Evolutionary conservation across 2,113 vertebrate genomes (phyloP).

Genomic region (Corvus hawaiiensis): DNA sequence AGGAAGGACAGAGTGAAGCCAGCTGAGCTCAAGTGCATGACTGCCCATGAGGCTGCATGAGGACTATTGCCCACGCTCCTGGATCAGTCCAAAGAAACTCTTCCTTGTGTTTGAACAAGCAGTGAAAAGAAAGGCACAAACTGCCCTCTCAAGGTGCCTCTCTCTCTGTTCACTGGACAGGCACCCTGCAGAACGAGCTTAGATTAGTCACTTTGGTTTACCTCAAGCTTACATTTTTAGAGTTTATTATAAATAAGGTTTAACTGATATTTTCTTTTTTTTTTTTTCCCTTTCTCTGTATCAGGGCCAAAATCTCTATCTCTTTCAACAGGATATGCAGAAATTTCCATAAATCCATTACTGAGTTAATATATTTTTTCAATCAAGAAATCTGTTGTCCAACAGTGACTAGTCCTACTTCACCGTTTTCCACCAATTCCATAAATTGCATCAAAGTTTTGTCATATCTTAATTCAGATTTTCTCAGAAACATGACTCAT

Average conservation of each 20-base stretch:
- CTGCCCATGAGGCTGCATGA: not conserved
- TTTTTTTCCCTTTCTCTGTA: not conserved
- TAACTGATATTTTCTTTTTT: not conserved
- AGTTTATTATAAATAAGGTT: not conserved
- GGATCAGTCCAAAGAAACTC: not conserved
- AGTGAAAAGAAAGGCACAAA: not conserved
- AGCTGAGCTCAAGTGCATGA: not conserved
- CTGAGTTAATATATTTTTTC: not conserved
- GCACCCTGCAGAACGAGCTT: not conserved
- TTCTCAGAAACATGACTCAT: conserved; percentile 43
- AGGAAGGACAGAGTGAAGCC: not conserved
- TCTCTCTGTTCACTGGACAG: not conserved
- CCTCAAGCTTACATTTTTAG: not conserved
- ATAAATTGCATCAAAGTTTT: conserved; percentile 21
- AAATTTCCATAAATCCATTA: not conserved
- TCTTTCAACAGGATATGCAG: not conserved
- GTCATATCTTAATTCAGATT: conserved; percentile 36
- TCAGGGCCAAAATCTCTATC: not conserved
- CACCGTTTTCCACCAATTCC: conserved; percentile 7
- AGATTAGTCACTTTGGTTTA: not conserved
- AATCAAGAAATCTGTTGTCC: not conserved
- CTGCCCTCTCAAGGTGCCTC: not conserved
- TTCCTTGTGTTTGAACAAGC: not conserved
- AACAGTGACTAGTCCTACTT: not conserved
- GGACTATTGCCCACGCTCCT: not conserved